Percentiles rank a stretch among this genome's conserved stretches.
These are phyloP conservation scores for Clusia tigrina DNA, from an alignment of 2,888 invertebrate species.

Conservation along the genomic window DNA sequence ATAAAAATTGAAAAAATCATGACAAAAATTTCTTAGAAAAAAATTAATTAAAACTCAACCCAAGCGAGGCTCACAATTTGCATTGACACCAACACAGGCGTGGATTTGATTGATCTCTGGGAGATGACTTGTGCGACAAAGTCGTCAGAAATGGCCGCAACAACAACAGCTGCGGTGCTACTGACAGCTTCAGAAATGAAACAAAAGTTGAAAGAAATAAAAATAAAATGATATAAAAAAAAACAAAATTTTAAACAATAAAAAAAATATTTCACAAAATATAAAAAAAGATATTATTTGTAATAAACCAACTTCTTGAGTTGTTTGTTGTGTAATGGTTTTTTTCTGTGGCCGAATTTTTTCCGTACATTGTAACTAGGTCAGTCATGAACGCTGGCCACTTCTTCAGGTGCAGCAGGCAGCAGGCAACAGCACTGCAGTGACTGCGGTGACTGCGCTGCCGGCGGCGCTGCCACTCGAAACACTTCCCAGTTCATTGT, in stretches of 20 bases:
- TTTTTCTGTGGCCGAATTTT: not conserved
- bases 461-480: not conserved
- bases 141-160: not conserved
- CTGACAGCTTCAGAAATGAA: not conserved
- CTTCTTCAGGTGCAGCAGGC: not conserved
- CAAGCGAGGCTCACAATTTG: not conserved
- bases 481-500: conserved; percentile 28
- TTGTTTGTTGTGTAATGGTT: conserved; percentile 21
- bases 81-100: not conserved
- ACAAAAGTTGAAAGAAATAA: too few species aligned
- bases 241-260: too few species aligned
- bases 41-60: not conserved
- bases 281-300: too few species aligned
- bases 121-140: not conserved
- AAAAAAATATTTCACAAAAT: too few species aligned
- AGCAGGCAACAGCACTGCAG: not conserved
- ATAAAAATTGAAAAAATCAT: too few species aligned
- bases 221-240: not conserved
- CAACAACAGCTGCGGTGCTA: not conserved
- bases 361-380: not conserved
- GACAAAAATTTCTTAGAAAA: too few species aligned
- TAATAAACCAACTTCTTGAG: conserved; percentile 26
- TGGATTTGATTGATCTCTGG: not conserved
- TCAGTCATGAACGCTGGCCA: conserved; percentile 1
- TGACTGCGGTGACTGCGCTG: not conserved